Evolutionary conservation across 30 jellyfish, hydroid and myxozoan genomes (phyloP).

Genomic region (Cassiopea xamachana): DNA sequence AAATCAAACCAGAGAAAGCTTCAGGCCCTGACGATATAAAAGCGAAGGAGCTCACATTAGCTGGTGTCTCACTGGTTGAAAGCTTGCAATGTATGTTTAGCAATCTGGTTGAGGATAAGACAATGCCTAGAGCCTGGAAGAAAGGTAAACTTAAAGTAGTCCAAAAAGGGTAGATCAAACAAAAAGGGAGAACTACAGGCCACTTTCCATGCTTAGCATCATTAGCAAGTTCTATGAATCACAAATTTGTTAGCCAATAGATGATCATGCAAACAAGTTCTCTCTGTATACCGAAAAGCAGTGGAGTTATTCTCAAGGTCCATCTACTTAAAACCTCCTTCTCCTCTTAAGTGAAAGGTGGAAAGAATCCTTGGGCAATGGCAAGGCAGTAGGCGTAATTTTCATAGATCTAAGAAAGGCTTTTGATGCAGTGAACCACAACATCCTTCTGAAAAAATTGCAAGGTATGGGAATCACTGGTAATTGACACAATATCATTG

Average conservation of each 20-base stretch:
- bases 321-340: conserved; percentile 13
- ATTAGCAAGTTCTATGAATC: conserved; percentile 1
- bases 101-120: not conserved
- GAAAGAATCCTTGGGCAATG: conserved; percentile 14
- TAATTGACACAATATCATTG: not conserved
- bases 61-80: not conserved
- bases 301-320: conserved; percentile 9
- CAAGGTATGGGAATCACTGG: conserved; percentile 9
- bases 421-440: conserved; percentile 45
- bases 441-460: conserved; percentile 21
- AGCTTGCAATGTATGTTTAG: conserved; percentile 2
- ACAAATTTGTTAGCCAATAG: not conserved
- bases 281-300: conserved; percentile 4
- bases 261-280: not conserved
- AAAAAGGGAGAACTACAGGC: conserved; percentile 6
- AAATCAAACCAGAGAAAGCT: not conserved
- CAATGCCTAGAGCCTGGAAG: conserved; percentile 18
- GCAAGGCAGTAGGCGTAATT: conserved; percentile 12
- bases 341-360: conserved; percentile 15
- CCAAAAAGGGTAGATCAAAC: not conserved
- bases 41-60: not conserved
- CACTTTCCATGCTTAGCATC: conserved; percentile 8
- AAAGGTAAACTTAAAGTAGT: not conserved
- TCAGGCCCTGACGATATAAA: not conserved
- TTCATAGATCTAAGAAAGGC: conserved; percentile 36